Conservation (phyloP, 2,797 vertebrate genomes). For the Syngnathus acus region DNA sequence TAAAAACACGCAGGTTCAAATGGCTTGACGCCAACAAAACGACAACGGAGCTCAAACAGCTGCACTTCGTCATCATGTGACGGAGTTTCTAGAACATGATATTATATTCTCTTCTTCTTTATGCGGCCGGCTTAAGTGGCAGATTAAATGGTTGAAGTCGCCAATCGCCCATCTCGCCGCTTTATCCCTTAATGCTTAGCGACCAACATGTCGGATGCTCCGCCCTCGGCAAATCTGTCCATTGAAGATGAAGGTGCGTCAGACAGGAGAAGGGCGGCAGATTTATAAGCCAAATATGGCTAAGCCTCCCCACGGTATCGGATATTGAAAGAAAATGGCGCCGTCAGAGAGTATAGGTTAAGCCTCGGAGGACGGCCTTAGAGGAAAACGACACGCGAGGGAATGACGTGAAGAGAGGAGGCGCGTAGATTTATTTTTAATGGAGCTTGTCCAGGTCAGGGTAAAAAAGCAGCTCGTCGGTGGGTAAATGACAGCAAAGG, state of each 20-base stretch:
- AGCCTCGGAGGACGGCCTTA: slow-evolving; percentile 56
- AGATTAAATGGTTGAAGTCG: slow-evolving; percentile 2
- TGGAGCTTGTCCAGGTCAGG: not conserved
- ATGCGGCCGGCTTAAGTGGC: not conserved
- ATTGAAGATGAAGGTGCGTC: slow-evolving; percentile 36
- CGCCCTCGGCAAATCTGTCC: slow-evolving; percentile 16
- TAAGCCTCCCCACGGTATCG: slow-evolving; percentile 45
- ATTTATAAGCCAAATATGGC: slow-evolving; percentile 59
- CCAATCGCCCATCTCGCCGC: not conserved
- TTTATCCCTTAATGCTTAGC: slow-evolving; percentile 38
- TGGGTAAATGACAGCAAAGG: not conserved
- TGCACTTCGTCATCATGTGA: not conserved
- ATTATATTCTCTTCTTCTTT: not conserved
- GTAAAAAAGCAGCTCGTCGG: not conserved
- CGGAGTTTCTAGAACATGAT: not conserved
- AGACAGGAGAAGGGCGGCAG: slow-evolving; percentile 32
- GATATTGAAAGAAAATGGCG: slow-evolving; percentile 59
- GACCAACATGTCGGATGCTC: slow-evolving; percentile 29
- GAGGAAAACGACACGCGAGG: slow-evolving; percentile 40
- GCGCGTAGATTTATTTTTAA: not conserved
- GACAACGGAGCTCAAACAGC: too few relatives aligned
- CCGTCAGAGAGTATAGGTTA: slow-evolving; percentile 55
- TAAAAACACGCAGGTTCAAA: not conserved
- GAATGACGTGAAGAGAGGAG: slow-evolving; percentile 21
- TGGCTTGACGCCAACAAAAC: too few relatives aligned